Conservation (phyloP, 1,140 invertebrate genomes). For the Vollenhovia emeryi region DNA sequence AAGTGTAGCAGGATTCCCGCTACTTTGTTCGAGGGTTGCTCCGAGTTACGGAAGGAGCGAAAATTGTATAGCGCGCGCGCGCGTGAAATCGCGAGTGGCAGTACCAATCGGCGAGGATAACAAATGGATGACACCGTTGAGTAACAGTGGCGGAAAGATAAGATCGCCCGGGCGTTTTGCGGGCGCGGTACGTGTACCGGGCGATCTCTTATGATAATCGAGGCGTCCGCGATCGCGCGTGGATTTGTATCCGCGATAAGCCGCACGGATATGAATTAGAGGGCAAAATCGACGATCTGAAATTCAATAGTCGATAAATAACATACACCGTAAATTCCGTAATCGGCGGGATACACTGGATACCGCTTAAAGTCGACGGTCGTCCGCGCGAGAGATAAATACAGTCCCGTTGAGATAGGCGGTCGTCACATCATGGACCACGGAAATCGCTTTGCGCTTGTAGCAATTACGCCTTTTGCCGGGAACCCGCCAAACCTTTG, state of each 20-base stretch:
- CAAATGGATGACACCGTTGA: slow-evolving; percentile 75
- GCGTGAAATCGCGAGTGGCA: slow-evolving; percentile 72
- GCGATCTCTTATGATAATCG: slow-evolving; percentile 77
- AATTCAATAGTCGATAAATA: slow-evolving; percentile 82
- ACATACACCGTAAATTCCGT: slow-evolving; percentile 76
- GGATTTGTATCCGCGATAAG: slow-evolving; percentile 79
- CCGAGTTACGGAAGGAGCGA: slow-evolving; percentile 65
- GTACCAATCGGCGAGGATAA: slow-evolving; percentile 78
- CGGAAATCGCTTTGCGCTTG: slow-evolving; percentile 61
- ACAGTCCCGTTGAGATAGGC: slow-evolving; percentile 28
- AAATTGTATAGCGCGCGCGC: slow-evolving; percentile 56
- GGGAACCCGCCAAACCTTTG: background rate
- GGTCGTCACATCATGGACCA: slow-evolving; percentile 53
- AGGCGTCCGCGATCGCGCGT: slow-evolving; percentile 70
- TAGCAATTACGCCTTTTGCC: slow-evolving; percentile 27
- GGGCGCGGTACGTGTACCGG: slow-evolving; percentile 45
- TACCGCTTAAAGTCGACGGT: slow-evolving; percentile 62
- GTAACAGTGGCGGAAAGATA: slow-evolving; percentile 75
- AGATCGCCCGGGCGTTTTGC: slow-evolving; percentile 69
- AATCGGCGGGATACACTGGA: slow-evolving; percentile 75
- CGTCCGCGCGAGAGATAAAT: slow-evolving; percentile 63
- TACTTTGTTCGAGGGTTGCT: slow-evolving; percentile 39
- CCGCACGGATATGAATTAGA: slow-evolving; percentile 78
- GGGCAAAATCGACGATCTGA: slow-evolving; percentile 75
- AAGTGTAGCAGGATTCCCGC: slow-evolving; percentile 48